A percentile compares a stretch with the other conserved stretches of the same genome.
phyloP scores from a whole-genome alignment of 2,888 invertebrate genomes.

The Dendrolimus houi region DNA sequence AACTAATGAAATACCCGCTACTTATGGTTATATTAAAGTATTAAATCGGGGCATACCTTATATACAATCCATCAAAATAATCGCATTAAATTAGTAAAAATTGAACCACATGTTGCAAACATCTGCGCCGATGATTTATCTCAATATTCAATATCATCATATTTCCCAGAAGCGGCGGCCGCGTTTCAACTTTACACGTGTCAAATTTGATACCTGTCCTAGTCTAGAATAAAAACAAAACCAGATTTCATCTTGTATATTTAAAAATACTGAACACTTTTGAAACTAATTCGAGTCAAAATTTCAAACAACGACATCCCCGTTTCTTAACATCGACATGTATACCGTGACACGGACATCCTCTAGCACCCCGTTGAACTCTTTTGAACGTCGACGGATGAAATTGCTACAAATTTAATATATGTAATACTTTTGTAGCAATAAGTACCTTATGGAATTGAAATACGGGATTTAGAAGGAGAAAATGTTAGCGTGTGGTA shows the following conservation, averaged over 20 bases:
- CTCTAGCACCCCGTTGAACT: constrained; percentile 52
- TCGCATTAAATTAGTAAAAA: too few relatives aligned
- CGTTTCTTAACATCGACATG: not conserved
- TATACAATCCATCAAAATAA: too few relatives aligned
- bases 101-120: constrained; percentile 19
- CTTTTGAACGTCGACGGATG: constrained; percentile 39
- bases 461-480: constrained; percentile 16
- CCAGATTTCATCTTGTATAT: too few relatives aligned
- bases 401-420: constrained; percentile 23
- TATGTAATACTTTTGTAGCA: constrained; percentile 6
- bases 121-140: constrained; percentile 35
- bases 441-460: constrained; percentile 13
- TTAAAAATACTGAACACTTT: too few relatives aligned
- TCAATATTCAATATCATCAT: constrained; percentile 44
- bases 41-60: too few relatives aligned
- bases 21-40: too few relatives aligned
- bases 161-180: constrained; percentile 25
- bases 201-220: not conserved
- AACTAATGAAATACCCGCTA: too few relatives aligned
- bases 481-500: constrained; percentile 19
- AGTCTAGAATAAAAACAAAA: not conserved
- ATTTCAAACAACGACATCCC: too few relatives aligned
- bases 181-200: constrained; percentile 1
- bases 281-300: too few relatives aligned
- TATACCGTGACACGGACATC: constrained; percentile 33